Evolutionary conservation across 2,888 invertebrate species (phyloP).

Genomic region (Argyra leucocephala): DNA sequence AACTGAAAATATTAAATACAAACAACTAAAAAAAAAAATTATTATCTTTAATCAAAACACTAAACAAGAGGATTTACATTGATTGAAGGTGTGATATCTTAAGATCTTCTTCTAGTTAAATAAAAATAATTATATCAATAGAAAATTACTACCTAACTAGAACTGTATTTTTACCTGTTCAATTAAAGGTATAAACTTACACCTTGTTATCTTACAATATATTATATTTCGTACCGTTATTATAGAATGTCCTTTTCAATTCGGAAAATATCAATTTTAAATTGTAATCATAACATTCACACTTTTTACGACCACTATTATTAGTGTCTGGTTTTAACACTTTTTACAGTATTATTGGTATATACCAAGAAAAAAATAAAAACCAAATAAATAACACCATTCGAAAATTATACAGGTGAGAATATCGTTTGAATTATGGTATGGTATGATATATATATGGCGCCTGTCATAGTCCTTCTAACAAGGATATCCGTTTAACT

Average conservation of each 20-base stretch:
- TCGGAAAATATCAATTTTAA: background rate
- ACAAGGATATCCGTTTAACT: background rate
- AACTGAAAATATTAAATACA: too few relatives aligned
- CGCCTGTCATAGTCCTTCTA: background rate
- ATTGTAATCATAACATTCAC: background rate
- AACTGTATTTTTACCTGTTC: background rate
- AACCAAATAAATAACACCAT: too few relatives aligned
- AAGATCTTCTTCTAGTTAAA: too few relatives aligned
- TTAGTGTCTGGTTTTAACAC: background rate
- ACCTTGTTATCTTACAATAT: background rate
- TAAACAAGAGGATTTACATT: too few relatives aligned
- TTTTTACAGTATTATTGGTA: background rate
- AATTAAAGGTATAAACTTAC: background rate
- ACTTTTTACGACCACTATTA: background rate
- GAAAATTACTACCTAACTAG: too few relatives aligned
- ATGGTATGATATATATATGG: background rate
- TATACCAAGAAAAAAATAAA: too few relatives aligned
- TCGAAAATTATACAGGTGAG: background rate
- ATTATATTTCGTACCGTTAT: background rate
- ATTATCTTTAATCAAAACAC: too few relatives aligned
- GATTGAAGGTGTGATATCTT: too few relatives aligned
- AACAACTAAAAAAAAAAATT: too few relatives aligned
- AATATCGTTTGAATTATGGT: background rate
- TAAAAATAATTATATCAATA: too few relatives aligned
- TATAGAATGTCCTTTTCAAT: conserved; percentile 1